These are phyloP conservation scores for Brachyptera risi DNA, from an alignment of 2,888 invertebrate species.

Conservation along the genomic window DNA sequence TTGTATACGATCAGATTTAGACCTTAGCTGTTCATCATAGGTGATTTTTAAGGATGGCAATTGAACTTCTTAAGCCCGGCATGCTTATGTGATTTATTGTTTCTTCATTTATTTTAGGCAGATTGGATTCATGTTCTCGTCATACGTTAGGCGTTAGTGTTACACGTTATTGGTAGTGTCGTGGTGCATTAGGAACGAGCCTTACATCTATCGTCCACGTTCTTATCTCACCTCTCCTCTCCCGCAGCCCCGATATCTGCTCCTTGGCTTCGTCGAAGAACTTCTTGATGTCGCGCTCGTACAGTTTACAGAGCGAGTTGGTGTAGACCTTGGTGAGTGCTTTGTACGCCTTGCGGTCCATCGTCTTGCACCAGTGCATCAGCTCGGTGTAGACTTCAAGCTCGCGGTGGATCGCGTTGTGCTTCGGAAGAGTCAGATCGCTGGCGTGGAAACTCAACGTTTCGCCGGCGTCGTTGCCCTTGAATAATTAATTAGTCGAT, in stretches of 20 bases:
- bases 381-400: constrained; percentile 82
- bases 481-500: too few relatives aligned
- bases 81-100: too few relatives aligned
- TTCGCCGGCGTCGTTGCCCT: constrained; percentile 69
- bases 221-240: constrained; percentile 37
- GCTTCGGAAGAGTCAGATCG: constrained; percentile 68
- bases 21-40: too few relatives aligned
- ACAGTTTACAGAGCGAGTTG: constrained; percentile 76
- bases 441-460: constrained; percentile 47
- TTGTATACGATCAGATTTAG: too few relatives aligned
- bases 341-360: constrained; percentile 78
- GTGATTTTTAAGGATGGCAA: too few relatives aligned
- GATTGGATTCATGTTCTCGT: too few relatives aligned
- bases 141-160: too few relatives aligned
- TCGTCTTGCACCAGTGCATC: constrained; percentile 86
- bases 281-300: constrained; percentile 77
- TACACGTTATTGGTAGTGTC: too few relatives aligned
- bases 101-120: too few relatives aligned
- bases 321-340: constrained; percentile 79
- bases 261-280: constrained; percentile 73
- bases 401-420: constrained; percentile 77
- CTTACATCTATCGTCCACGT: too few relatives aligned
- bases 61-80: too few relatives aligned
- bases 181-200: too few relatives aligned
- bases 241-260: constrained; percentile 44